Evolutionary conservation across 1,140 invertebrate genomes (phyloP), one percentile per base, ranked within the genome.

Genomic region (Sweltsa coloradensis): DNA sequence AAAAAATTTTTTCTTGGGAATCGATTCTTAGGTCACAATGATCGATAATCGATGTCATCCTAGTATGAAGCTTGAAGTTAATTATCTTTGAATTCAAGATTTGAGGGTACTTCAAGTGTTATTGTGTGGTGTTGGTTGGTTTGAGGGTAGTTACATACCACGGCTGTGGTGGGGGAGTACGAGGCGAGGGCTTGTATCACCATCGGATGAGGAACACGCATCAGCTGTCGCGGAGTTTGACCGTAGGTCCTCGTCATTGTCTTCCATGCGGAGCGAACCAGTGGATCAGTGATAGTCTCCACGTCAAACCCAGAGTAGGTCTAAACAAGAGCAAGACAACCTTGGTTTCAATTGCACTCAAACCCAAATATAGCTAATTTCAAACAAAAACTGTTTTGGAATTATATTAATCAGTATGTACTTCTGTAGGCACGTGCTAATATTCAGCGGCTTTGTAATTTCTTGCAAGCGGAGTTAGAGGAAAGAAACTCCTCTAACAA

Each of bases 181-280:
- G 52, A 34, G 21, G 46, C 49, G 5, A 55, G 55, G 52, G 57
- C 64, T 37, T 68, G 62, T 19, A 68, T 58, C 3, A 64, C 61
- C 54, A 73, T 58, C 19, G 87, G 83, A 74, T 95, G 91, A 14
- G 88, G 73, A 11, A 67, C 57, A 49, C 69, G 72, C 57, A 96
- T 91, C 41, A 96, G 70, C 62, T 94, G 90, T 23, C 84, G 76
- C 2, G 93, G 92, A 55, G 90, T 94, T 70, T 97, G 92, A 0
- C 93, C 93, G 60, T 94, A 95, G 1, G 89, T 94, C 58, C 79
- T 79, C 1, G 96, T 82, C 90, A 94, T 94, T 0, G 88, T 89
- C 57, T 85, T 77, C 52, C 88, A 76, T 4, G 91, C 90, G 52
- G 77, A 75, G 45, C 83, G 70, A 58, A 81, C 78, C 24, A 91